phyloP scores from a whole-genome alignment of 2,797 vertebrate genomes.

The Delichon dasypus region DNA sequence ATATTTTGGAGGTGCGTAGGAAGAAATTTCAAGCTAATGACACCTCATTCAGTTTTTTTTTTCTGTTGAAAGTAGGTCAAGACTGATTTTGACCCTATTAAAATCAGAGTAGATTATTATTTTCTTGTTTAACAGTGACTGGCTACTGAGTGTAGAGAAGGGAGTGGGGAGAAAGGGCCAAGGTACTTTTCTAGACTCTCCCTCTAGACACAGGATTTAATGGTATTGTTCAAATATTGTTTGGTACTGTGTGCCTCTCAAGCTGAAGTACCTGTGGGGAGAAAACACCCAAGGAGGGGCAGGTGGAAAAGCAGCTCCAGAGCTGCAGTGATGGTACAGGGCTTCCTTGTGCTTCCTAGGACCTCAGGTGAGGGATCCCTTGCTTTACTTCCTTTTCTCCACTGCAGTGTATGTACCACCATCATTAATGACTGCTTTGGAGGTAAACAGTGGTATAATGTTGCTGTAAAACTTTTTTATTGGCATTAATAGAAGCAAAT shows the following conservation, averaged over 20 bases:
- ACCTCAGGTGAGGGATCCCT: background rate
- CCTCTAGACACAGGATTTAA: background rate
- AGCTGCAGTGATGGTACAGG: background rate
- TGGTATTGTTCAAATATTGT: fast-evolving
- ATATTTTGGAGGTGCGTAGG: background rate
- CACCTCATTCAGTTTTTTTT: background rate
- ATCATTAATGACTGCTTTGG: background rate
- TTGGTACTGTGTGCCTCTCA: background rate
- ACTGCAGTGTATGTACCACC: background rate
- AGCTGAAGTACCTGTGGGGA: background rate
- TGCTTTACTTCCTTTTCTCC: background rate
- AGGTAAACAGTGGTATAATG: background rate
- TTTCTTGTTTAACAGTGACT: background rate
- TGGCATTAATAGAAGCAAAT: background rate
- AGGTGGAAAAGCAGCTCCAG: background rate
- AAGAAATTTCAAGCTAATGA: background rate
- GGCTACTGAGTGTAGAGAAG: background rate
- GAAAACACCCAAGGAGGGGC: background rate
- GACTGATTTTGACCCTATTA: background rate
- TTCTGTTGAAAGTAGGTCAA: background rate
- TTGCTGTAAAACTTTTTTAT: background rate
- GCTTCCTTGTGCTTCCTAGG: background rate
- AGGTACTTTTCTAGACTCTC: background rate
- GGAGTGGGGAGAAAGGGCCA: background rate
- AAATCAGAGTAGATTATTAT: background rate